Conservation (phyloP, 92 coral and sea anemone genomes). For the Palythoa caribaeorum region DNA sequence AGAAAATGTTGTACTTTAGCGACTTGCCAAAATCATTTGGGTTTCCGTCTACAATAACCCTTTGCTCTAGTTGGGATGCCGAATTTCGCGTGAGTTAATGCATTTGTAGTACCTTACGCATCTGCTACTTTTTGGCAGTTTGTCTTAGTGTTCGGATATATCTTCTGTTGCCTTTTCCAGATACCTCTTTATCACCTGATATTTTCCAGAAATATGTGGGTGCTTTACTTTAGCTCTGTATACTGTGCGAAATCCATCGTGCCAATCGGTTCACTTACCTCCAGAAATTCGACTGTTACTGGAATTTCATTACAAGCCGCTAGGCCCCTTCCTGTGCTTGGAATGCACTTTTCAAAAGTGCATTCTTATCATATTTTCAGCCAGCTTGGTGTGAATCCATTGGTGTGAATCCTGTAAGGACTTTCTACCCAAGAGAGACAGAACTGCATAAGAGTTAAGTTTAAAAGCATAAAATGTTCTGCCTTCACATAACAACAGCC, state of each 20-base stretch:
- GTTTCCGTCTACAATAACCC: slow-evolving; percentile 6
- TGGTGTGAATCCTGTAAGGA: no score
- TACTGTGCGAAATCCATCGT: slow-evolving; percentile 42
- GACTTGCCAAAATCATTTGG: slow-evolving; percentile 43
- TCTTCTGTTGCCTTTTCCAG: slow-evolving; percentile 21
- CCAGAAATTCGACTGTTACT: slow-evolving; percentile 5
- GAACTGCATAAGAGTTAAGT: no score
- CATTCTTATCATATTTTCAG: no score
- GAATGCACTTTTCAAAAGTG: no score
- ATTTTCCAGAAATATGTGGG: background rate
- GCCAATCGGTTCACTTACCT: slow-evolving; percentile 31
- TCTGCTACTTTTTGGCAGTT: background rate
- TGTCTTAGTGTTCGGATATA: slow-evolving; percentile 2
- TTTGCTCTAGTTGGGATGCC: slow-evolving; percentile 45
- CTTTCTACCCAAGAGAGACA: no score
- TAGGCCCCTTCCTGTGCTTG: no score
- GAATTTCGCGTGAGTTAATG: slow-evolving; percentile 62
- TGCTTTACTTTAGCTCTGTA: slow-evolving; percentile 22
- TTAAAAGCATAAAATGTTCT: no score
- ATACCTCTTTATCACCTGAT: slow-evolving; percentile 27
- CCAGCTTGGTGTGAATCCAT: no score
- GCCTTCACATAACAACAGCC: no score
- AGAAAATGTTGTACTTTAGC: slow-evolving; percentile 59
- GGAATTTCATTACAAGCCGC: background rate
- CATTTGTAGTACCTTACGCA: slow-evolving; percentile 65